These are phyloP conservation scores for Malacosoma neustria DNA, from an alignment of 2,888 invertebrate genomes.

Conservation along the genomic window DNA sequence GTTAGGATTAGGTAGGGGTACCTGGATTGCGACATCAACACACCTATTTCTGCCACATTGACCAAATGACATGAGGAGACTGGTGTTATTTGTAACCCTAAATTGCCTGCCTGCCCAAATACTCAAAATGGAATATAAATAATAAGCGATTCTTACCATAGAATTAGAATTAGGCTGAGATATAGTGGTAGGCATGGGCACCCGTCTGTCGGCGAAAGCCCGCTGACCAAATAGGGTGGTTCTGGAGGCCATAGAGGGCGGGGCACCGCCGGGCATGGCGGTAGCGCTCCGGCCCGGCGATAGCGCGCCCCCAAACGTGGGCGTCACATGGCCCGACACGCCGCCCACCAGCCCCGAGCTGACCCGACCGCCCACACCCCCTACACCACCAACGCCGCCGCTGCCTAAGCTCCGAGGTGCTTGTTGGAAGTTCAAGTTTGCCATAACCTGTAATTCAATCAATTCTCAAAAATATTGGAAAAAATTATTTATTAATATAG, in stretches of 20 bases:
- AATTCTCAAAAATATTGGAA: not conserved
- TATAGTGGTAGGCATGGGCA: constrained; percentile 76
- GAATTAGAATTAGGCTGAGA: constrained; percentile 71
- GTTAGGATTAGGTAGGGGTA: too few relatives aligned
- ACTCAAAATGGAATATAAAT: too few relatives aligned
- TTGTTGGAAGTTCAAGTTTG: constrained; percentile 94
- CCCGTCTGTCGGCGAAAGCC: constrained; percentile 85
- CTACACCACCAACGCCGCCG: constrained; percentile 70
- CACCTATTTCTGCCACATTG: too few relatives aligned
- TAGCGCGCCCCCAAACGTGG: constrained; percentile 63
- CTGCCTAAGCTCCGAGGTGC: constrained; percentile 92
- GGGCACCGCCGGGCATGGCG: constrained; percentile 64
- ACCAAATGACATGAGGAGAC: too few relatives aligned
- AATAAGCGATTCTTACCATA: constrained; percentile 64
- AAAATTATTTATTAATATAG: too few relatives aligned
- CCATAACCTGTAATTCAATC: constrained; percentile 81
- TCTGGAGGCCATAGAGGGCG: constrained; percentile 75
- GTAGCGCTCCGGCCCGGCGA: constrained; percentile 59
- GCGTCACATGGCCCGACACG: constrained; percentile 73
- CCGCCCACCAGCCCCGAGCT: constrained; percentile 85
- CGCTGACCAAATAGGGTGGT: constrained; percentile 85
- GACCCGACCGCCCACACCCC: constrained; percentile 67
- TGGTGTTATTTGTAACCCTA: too few relatives aligned
- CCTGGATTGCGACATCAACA: too few relatives aligned
- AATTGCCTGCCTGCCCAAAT: too few relatives aligned